Evolutionary conservation across 2,797 vertebrate species (phyloP).

Genomic region (Tamandua tetradactyla): DNA sequence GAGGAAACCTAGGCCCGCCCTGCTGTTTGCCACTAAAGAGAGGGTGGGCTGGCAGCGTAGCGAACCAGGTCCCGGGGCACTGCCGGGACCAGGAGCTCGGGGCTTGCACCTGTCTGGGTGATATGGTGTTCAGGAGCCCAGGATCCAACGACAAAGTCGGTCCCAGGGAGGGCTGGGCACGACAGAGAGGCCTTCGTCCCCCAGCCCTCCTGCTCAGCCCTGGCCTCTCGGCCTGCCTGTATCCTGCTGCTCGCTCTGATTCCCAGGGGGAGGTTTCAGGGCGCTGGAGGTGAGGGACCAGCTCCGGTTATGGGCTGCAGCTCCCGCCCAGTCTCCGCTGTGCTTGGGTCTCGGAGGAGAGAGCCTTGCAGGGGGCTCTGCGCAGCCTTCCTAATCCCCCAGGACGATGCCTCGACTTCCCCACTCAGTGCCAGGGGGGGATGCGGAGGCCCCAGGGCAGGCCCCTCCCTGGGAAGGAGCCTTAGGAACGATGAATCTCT

Average conservation of each 20-base stretch:
- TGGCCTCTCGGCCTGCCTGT: background rate
- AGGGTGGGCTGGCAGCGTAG: rapidly evolving
- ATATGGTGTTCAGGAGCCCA: background rate
- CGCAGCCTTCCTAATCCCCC: background rate
- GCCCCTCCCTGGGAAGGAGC: background rate
- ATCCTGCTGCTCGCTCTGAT: background rate
- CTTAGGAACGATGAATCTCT: background rate
- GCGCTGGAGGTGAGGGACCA: background rate
- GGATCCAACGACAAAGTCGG: background rate
- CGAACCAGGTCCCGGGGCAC: background rate
- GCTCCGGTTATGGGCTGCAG: background rate
- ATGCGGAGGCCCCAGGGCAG: background rate
- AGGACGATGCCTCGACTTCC: background rate
- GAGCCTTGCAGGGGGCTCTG: rapidly evolving
- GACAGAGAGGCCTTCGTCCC: background rate
- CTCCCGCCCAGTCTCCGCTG: background rate
- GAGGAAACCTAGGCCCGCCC: conserved; percentile 29
- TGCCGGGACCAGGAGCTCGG: background rate
- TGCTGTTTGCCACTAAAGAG: background rate
- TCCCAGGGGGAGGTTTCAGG: background rate
- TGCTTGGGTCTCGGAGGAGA: background rate
- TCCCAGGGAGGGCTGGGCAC: background rate
- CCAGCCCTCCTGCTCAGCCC: background rate
- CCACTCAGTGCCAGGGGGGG: rapidly evolving
- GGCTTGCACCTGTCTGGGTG: background rate